Base-by-base conservation (phyloP, 2,113 vertebrate species). In the Thalassoma bifasciatum region DNA sequence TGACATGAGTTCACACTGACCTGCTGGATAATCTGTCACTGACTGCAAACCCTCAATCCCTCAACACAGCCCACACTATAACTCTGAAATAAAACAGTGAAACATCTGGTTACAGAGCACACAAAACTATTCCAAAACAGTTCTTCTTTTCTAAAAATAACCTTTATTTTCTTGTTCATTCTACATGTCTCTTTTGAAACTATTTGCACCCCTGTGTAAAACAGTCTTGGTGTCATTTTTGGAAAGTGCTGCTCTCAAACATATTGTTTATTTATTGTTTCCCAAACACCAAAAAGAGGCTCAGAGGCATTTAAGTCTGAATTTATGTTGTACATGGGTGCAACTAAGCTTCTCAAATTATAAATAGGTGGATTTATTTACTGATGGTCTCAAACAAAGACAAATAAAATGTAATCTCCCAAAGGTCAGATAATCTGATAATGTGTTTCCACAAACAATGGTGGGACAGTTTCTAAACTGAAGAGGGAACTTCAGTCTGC, bases 21-120 rank as follows among this genome's bases (percentile, higher is more conserved):
- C 88, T 53, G 47, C 61, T 75, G 64, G 42, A 72, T 65, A 40
- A 86, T 88, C 71, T 67, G 74, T 92, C 81, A 78, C 12, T 70
- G 72, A 72, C 50, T 64, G 49, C 42, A 81, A 37, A 75, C 16
- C 68, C 1, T 14, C 44, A 38, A 30, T 66, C 51, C 56, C 19
- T 65, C 64, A n/a, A 76, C 38, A 23, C 30, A 52, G 1, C 34
- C 14, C 22, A 53, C 26, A 57, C 36, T 53, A 10, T 37, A 40
- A 24, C 1, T 1, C 17, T 46, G 8, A 42, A 47, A 22, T 24
- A 46, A n/a, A 81, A 59, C 34, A 10, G 26, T n/a, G 38, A 23
- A 10, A 10, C 17, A 19, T 47, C 42, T 0, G 1, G 2, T 22
- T 51, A 58, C 52, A 56, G 60, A 26, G 1, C n/a, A 53, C 74